Base-by-base conservation (phyloP, 1,140 invertebrate genomes). In the Apis mellifera region DNA sequence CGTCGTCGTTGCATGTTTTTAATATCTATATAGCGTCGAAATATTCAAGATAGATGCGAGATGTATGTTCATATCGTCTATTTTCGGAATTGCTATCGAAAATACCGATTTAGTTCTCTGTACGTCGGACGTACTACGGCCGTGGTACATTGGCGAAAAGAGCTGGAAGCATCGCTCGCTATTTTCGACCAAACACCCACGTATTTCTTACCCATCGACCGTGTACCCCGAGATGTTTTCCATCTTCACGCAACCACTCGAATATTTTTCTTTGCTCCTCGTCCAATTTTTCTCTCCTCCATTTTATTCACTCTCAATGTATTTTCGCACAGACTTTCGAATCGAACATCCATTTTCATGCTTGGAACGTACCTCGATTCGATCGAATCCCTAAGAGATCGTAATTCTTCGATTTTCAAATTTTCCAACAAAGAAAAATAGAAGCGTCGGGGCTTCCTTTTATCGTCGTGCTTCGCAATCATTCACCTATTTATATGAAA, bases 101-200 rank as follows among this genome's bases (percentile, higher is more conserved):
- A 90, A 90, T 87, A 91, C 82, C 78, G 89, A 86, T 88, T 86
- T 80, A 69, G 84, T 84, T 81, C 80, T 71, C 60, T 71, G 73
- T 83, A 69, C 72, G 68, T 60, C 42, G 17, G 23, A 64, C 65
- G 26, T 69, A 42, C 59, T 72, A 42, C 32, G 54, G n/a, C 42
- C 42, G 68, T 57, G 42, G 80, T 79, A 83, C 57, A 82, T 60
- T 52, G 76, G 26, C 50, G 54, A 59, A 81, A 65, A 81, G 86
- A 91, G 82, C 85, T 90, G 86, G 84, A 90, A 86, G 66, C 86
- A 83, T 83, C 82, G 77, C 15, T 50, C 9, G 80, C 85, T 91
- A 90, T 90, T 91, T 91, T 90, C 84, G 81, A 75, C 82, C 59
- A 82, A 86, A 88, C 90, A 70, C 88, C 87, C 82, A 90, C 90